Conservation (phyloP, 1,140 invertebrate genomes). For the Campoletis sonorensis region DNA sequence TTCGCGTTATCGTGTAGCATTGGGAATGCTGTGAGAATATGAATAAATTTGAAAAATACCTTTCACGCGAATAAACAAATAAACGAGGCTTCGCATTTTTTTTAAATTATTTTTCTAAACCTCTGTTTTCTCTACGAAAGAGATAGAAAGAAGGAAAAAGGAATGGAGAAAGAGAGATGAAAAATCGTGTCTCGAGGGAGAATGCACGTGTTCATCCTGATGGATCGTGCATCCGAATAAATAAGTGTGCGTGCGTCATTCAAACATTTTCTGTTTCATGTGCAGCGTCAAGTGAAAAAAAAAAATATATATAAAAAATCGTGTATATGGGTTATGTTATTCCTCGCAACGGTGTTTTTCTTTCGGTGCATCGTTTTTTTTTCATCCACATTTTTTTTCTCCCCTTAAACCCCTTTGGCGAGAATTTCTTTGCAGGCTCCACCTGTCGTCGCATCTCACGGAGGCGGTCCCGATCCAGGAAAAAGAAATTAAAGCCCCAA, state of each 20-base stretch:
- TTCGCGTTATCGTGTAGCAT: neutral
- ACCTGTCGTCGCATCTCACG: constrained; percentile 32
- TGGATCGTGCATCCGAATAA: constrained; percentile 26
- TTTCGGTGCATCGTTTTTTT: constrained; percentile 9
- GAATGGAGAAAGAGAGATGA: neutral
- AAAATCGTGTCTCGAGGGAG: neutral
- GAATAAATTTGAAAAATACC: too few species aligned
- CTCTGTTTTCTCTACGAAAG: neutral
- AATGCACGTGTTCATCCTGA: constrained; percentile 23
- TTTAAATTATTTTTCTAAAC: neutral
- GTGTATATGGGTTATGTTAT: constrained; percentile 44
- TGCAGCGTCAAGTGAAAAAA: neutral
- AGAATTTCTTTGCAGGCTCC: constrained; percentile 22
- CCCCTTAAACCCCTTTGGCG: constrained; percentile 18
- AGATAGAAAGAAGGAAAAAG: neutral
- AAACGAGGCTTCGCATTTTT: too few species aligned
- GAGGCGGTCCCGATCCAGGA: constrained; percentile 15
- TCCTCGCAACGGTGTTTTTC: constrained; percentile 1
- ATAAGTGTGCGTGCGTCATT: neutral
- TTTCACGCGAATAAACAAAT: too few species aligned
- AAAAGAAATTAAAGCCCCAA: constrained; percentile 14
- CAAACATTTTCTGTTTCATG: constrained; percentile 17
- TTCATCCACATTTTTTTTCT: neutral
- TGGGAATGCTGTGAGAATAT: too few species aligned
- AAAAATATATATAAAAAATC: neutral